phyloP scores from a whole-genome alignment of 1,140 invertebrate species.

The Drosophila cardini region DNA sequence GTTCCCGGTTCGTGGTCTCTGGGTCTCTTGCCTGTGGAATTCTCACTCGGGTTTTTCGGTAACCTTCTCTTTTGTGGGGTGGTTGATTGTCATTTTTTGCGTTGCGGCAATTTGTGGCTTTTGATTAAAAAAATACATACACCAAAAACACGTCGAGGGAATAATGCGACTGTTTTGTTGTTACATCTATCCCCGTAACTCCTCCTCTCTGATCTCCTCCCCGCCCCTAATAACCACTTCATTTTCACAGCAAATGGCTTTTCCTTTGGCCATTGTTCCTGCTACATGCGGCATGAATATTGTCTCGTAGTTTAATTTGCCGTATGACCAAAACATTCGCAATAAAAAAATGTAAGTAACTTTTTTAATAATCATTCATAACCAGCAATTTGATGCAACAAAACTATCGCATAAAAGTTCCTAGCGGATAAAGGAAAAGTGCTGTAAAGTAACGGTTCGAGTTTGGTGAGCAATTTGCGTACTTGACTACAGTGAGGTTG shows the following conservation, averaged over 20 bases:
- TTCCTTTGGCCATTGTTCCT: constrained; percentile 56
- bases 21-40: not conserved
- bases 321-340: constrained; percentile 13
- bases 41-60: constrained; percentile 27
- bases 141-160: constrained; percentile 72
- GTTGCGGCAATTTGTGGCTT: constrained; percentile 81
- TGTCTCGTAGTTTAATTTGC: constrained; percentile 74
- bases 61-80: constrained; percentile 30
- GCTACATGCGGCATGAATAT: constrained; percentile 66
- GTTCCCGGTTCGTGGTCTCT: constrained; percentile 19
- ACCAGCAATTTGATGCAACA: not conserved
- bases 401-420: too few species aligned
- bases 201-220: not conserved
- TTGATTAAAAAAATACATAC: constrained; percentile 80
- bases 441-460: too few species aligned
- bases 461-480: too few species aligned
- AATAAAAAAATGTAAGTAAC: not conserved
- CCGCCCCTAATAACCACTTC: not conserved
- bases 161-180: constrained; percentile 74
- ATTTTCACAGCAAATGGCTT: constrained; percentile 71
- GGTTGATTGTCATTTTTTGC: constrained; percentile 81
- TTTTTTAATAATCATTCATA: not conserved
- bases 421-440: too few species aligned
- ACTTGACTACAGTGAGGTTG: not conserved
- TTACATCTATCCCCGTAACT: constrained; percentile 1